Evolutionary conservation across 2,797 vertebrate genomes (phyloP), one percentile per base, ranked within the genome.

Genomic region (Acanthurus leucopareius): DNA sequence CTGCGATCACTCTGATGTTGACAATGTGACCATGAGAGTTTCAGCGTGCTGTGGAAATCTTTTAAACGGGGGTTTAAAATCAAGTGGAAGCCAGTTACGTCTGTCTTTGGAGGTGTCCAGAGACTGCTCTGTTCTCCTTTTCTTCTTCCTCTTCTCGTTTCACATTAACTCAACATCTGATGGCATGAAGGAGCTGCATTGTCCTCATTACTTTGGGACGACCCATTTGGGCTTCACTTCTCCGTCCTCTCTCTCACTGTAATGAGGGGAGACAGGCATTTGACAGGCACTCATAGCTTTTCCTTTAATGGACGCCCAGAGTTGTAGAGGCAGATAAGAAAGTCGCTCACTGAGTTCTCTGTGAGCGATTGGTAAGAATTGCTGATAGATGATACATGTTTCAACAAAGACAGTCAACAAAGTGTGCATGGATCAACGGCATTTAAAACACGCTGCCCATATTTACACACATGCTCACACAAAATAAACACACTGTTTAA

Each of bases 251-350:
- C 63, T 81, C 60, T 86, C 45, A 5, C 68, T 78, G 73, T 86
- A 92, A 92, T 84, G 83, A 91, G 81, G 74, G 56, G 78, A 61
- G 80, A 88, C 82, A 66, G 78, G 79, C 85, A 22, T 73, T 73
- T 10, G 58, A 73, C 66, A 51, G 75, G 69, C 77, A 6, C 70
- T 77, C 77, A 0, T 40, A 47, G 15, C 63, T 59, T 59, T 73
- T 60, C 49, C 63, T 80, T 80, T 74, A 86, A 90, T 80, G 74
- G 73, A 77, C 10, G 59, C 47, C 42, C 54, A 54, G 78, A 84
- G 69, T 69, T 81, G 57, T n/a, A 51, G 67, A 76, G 71, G 72
- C 69, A 69, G 82, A 87, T 77, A 45, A 65, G 69, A 83, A 77
- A 35, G 64, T 75, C 67, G 62, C 25, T 68, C 54, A 7, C 10